A percentile compares a stretch with the other conserved stretches of the same genome.
Conservation (phyloP, 2,113 vertebrate species). For the Pantherophis guttatus region DNA sequence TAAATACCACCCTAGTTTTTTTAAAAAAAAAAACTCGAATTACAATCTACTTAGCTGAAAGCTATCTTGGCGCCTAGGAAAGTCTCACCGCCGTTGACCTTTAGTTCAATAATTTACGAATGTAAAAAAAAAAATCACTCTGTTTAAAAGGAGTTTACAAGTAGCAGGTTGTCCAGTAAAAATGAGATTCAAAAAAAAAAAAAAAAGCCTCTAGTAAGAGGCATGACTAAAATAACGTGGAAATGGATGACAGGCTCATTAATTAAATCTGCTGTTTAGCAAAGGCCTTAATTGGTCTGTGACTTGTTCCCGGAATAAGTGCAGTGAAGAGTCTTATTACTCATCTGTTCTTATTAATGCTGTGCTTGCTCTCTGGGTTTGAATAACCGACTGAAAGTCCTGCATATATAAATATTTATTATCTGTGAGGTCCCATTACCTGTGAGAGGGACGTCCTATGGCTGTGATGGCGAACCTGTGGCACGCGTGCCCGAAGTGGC, state of each 20-base stretch:
- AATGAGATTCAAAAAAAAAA: background rate
- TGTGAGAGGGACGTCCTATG: too few relatives aligned
- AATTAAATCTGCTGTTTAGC: slow-evolving; percentile 10
- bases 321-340: background rate
- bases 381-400: background rate
- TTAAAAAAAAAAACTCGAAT: too few relatives aligned
- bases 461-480: too few relatives aligned
- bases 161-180: too few relatives aligned
- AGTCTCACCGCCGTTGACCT: background rate
- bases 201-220: background rate
- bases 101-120: background rate
- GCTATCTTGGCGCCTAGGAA: background rate
- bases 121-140: background rate
- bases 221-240: background rate
- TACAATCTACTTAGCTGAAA: background rate
- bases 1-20: too few relatives aligned
- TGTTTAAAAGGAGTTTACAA: background rate
- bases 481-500: too few relatives aligned
- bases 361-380: background rate
- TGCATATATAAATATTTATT: background rate
- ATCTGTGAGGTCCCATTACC: too few relatives aligned
- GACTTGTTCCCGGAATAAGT: background rate
- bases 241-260: background rate
- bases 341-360: background rate
- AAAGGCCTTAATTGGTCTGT: background rate